Base-by-base conservation (phyloP, 2,797 vertebrate species). In the Anableps anableps region DNA sequence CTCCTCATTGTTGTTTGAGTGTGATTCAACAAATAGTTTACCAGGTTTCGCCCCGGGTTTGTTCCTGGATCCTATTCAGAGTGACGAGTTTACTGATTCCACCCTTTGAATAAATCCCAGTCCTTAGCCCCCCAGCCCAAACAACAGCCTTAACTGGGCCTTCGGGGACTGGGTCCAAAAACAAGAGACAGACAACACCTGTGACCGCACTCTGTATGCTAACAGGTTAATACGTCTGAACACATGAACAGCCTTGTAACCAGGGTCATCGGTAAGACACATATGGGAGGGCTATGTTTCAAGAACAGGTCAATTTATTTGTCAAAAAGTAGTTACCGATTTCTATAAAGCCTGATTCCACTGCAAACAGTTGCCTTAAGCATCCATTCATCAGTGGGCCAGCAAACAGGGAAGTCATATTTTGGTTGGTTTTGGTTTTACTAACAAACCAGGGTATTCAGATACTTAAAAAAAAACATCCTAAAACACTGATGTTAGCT, bases 41-140 rank as follows among this genome's bases (percentile, higher is more conserved):
- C 80, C 77, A 62, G 81, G 88, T 85, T 85, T 85, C 43, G 86
- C 89, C 86, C 74, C 85, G 72, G 90, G 91, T 89, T 64, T 73
- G 29, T 79, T 86, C 26, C 70, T 60, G 83, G 83, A 90, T 85
- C 82, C 78, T 89, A 88, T 87, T 83, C 82, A 87, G 86, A 91
- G 76, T 91, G 90, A 91, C 83, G 80, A 84, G 85, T 50, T 62
- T 70, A 80, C 86, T 86, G 82, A 90, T 84, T 90, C 79, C 71
- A 77, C 70, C n/a, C 83, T 89, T 76, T 82, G 82, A 91, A 88
- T 88, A 92, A 92, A 89, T 92, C 84, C 85, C 78, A 45, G 70
- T 64, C 72, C 77, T 88, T 77, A 55, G 78, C 86, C 88, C 78
- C 43, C 36, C 45, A 83, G 91, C 90, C 91, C 74, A 92, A 92